A percentile compares a stretch with the other conserved stretches of the same genome.
Evolutionary conservation across 2,797 vertebrate species (phyloP).

Genomic region (Eospalax fontanierii): DNA sequence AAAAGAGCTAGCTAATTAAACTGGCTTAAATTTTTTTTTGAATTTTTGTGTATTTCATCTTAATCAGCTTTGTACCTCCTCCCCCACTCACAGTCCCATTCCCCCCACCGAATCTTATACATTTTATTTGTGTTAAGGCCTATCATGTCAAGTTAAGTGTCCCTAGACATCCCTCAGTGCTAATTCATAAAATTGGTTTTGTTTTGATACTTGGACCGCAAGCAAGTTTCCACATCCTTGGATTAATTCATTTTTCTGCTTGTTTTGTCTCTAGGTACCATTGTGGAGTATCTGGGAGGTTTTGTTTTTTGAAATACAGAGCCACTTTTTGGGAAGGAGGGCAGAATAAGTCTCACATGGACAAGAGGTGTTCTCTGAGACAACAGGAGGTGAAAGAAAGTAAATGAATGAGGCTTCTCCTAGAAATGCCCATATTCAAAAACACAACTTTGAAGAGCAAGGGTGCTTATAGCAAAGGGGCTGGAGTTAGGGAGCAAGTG

Average conservation of each 20-base stretch:
- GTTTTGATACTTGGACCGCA: not conserved
- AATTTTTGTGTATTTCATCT: too few species aligned
- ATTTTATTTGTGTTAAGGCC: too few species aligned
- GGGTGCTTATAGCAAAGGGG: not conserved
- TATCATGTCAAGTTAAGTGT: too few species aligned
- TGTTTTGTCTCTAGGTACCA: not conserved
- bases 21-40: too few species aligned
- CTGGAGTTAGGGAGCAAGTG: too few species aligned
- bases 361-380: slow-evolving; percentile 2
- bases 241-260: not conserved
- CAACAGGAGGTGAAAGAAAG: not conserved
- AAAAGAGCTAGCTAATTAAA: not conserved
- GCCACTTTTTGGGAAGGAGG: not conserved
- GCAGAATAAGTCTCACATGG: not conserved
- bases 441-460: not conserved
- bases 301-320: not conserved
- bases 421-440: not conserved
- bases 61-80: too few species aligned
- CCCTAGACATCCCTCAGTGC: too few species aligned
- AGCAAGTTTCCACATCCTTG: not conserved
- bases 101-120: too few species aligned
- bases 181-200: too few species aligned
- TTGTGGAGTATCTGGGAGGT: too few species aligned
- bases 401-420: not conserved
- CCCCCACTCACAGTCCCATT: too few species aligned